Conservation (phyloP, 1,140 invertebrate genomes). For the Drosophila murphyi region DNA sequence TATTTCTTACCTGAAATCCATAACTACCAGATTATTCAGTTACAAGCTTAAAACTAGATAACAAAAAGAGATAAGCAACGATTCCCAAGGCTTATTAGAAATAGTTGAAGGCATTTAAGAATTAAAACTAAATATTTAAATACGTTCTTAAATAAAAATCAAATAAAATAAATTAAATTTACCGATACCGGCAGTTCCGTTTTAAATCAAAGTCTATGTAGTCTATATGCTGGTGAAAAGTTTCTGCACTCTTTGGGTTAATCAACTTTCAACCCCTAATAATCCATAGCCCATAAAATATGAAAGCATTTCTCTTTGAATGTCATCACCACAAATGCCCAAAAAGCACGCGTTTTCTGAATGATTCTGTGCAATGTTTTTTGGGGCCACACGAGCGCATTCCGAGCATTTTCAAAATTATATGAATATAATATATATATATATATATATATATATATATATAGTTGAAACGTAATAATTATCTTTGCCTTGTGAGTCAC, state of each 20-base stretch:
- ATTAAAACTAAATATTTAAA: too few species aligned
- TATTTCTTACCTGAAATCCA: too few species aligned
- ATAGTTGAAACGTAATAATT: constrained; percentile 25
- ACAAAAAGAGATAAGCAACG: too few species aligned
- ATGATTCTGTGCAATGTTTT: constrained; percentile 54
- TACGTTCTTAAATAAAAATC: too few species aligned
- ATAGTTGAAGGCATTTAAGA: too few species aligned
- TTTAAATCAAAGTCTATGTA: too few species aligned
- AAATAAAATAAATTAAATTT: too few species aligned
- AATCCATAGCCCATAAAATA: not conserved
- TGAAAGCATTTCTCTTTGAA: constrained; percentile 3
- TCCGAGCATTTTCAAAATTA: constrained; percentile 61
- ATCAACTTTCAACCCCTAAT: constrained; percentile 49
- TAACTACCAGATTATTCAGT: too few species aligned
- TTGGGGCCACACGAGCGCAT: constrained; percentile 67
- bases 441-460: constrained; percentile 10
- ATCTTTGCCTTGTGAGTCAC: constrained; percentile 61
- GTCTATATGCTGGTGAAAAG: too few species aligned
- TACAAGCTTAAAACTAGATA: too few species aligned
- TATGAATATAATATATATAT: not conserved
- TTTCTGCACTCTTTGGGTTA: constrained; percentile 29
- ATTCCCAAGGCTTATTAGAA: too few species aligned
- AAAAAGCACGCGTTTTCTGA: constrained; percentile 61
- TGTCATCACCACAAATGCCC: not conserved
- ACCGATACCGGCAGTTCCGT: too few species aligned